A percentile compares a stretch with the other conserved stretches of the same genome.
These are phyloP conservation scores for Sparus aurata DNA, from an alignment of 2,797 vertebrate genomes.

Conservation along the genomic window DNA sequence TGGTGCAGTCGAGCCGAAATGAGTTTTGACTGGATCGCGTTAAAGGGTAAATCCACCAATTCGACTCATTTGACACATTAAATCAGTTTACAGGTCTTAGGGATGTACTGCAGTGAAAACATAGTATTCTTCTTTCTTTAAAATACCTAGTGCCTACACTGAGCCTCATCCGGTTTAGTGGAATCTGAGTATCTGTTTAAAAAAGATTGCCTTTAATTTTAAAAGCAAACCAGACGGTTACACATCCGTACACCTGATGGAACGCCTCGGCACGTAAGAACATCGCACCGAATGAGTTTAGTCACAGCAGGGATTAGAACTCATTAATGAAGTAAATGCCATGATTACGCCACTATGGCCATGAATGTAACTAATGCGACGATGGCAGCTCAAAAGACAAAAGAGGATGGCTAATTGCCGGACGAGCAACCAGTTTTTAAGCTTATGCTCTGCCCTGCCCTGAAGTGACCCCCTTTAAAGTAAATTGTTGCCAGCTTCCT, in stretches of 20 bases:
- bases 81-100: too few species aligned
- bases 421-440: constrained; percentile 1
- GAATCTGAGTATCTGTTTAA: background rate
- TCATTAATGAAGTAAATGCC: background rate
- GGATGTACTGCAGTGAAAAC: too few species aligned
- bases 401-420: background rate
- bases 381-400: background rate
- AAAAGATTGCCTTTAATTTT: background rate
- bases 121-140: too few species aligned
- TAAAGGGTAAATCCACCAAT: too few species aligned
- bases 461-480: background rate
- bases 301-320: background rate
- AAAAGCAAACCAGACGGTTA: background rate
- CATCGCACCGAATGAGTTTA: background rate
- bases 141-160: too few species aligned
- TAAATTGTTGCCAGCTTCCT: constrained; percentile 9
- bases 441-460: background rate
- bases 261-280: background rate
- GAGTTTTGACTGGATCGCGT: too few species aligned
- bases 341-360: background rate
- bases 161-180: background rate
- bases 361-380: background rate
- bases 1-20: too few species aligned
- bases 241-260: background rate
- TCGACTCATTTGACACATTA: too few species aligned